Evolutionary conservation across 2,888 invertebrate species (phyloP).

Genomic region (Standfussiana lucernea): DNA sequence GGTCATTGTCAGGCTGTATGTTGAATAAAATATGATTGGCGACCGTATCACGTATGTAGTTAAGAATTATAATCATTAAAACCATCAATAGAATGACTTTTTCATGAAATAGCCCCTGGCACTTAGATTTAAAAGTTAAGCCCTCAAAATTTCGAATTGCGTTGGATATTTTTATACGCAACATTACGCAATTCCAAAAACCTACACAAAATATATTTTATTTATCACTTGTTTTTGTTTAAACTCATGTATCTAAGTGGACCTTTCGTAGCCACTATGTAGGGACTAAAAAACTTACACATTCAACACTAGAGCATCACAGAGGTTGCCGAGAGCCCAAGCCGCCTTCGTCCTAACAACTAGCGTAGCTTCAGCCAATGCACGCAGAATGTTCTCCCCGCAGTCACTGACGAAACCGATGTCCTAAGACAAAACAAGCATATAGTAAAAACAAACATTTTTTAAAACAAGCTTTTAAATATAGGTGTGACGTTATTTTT

Average conservation of each 20-base stretch:
- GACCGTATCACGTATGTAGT: too few relatives aligned
- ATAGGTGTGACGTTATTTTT: too few relatives aligned
- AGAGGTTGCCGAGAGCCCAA: slow-evolving; percentile 97
- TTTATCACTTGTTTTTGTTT: too few relatives aligned
- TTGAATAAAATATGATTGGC: too few relatives aligned
- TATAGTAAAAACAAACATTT: too few relatives aligned
- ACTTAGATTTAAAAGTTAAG: not conserved
- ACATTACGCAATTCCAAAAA: not conserved
- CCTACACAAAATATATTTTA: not conserved
- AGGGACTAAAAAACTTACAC: slow-evolving; percentile 85
- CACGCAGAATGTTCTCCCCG: slow-evolving; percentile 93
- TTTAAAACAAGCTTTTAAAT: too few relatives aligned
- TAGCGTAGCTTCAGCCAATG: slow-evolving; percentile 92
- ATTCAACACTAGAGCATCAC: slow-evolving; percentile 94
- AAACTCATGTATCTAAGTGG: not conserved
- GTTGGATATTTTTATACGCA: not conserved
- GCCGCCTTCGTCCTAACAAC: slow-evolving; percentile 95
- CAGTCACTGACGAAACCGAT: slow-evolving; percentile 94
- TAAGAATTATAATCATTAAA: too few relatives aligned
- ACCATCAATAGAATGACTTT: too few relatives aligned
- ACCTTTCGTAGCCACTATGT: not conserved
- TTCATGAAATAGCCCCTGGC: too few relatives aligned
- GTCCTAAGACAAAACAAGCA: slow-evolving; percentile 85
- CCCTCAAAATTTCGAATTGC: not conserved
- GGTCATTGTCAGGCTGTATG: too few relatives aligned